These are phyloP conservation scores for Sanderia malayensis DNA, from an alignment of 30 jellyfish, hydroid and myxozoan species.

Conservation along the genomic window DNA sequence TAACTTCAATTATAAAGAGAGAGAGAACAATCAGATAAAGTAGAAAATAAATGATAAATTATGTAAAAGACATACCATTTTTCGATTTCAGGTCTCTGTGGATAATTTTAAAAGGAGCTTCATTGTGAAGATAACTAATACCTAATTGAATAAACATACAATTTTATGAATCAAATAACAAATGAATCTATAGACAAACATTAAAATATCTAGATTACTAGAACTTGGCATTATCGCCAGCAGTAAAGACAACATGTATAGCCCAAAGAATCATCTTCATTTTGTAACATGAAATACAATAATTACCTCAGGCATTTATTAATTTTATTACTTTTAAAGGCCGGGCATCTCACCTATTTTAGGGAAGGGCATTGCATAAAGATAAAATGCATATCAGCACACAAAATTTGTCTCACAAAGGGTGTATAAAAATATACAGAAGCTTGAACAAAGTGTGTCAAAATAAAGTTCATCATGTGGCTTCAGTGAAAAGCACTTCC, in stretches of 20 bases:
- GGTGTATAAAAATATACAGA: too few relatives aligned
- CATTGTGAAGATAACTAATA: conserved; percentile 77
- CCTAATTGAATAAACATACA: conserved; percentile 44
- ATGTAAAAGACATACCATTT: too few relatives aligned
- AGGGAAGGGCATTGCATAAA: too few relatives aligned
- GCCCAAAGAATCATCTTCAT: background rate
- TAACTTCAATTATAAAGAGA: too few relatives aligned
- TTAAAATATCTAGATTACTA: background rate
- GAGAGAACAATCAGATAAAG: too few relatives aligned
- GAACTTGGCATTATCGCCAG: background rate
- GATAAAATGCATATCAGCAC: too few relatives aligned
- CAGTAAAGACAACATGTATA: background rate
- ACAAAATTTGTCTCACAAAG: too few relatives aligned
- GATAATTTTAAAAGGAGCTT: conserved; percentile 82
- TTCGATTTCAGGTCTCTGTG: conserved; percentile 88
- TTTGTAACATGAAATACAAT: background rate
- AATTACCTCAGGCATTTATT: background rate
- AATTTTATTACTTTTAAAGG: too few relatives aligned
- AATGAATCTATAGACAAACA: background rate
- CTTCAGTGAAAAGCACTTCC: too few relatives aligned
- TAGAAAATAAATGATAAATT: too few relatives aligned
- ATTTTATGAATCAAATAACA: background rate
- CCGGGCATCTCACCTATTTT: too few relatives aligned
- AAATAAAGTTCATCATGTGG: too few relatives aligned
- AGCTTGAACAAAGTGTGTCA: background rate